These are phyloP conservation scores for Teleogryllus occipitalis DNA, from an alignment of 1,140 invertebrate species.

Conservation along the genomic window DNA sequence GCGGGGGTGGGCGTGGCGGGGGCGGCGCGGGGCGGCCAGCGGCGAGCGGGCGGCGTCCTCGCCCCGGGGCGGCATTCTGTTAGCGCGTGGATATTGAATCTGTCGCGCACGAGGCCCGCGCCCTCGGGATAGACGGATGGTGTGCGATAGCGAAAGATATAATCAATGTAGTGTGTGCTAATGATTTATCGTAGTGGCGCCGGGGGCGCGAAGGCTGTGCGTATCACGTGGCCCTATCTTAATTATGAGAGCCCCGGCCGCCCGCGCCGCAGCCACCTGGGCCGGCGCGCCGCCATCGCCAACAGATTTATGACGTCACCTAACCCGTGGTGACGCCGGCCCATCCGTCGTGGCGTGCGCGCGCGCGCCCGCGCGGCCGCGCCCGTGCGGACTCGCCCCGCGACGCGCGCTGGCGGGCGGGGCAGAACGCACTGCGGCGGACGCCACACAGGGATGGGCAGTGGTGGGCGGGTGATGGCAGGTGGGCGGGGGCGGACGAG, in stretches of 20 bases:
- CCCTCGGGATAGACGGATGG: not conserved
- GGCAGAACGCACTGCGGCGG: too few relatives aligned
- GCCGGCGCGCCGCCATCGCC: not conserved
- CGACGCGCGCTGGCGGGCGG: too few relatives aligned
- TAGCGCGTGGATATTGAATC: not conserved
- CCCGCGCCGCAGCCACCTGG: too few relatives aligned
- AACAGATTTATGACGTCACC: not conserved
- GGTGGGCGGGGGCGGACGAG: too few relatives aligned
- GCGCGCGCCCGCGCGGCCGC: too few relatives aligned
- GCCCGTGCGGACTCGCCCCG: too few relatives aligned
- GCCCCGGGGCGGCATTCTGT: not conserved
- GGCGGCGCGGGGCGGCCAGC: too few relatives aligned
- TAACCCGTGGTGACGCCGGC: not conserved
- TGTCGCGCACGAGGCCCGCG: not conserved
- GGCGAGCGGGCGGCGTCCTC: not conserved
- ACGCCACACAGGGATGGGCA: too few relatives aligned
- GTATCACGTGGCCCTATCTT: not conserved
- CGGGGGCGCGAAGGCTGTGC: not conserved
- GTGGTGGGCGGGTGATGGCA: too few relatives aligned
- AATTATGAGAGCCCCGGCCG: not conserved
- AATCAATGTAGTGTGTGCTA: conserved; percentile 4
- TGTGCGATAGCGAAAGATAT: not conserved
- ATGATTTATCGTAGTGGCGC: not conserved
- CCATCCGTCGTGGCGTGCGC: not conserved
- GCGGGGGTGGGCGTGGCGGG: too few relatives aligned